phyloP scores from a whole-genome alignment of 2,888 invertebrate species.

The Eustalomyia histrio region DNA sequence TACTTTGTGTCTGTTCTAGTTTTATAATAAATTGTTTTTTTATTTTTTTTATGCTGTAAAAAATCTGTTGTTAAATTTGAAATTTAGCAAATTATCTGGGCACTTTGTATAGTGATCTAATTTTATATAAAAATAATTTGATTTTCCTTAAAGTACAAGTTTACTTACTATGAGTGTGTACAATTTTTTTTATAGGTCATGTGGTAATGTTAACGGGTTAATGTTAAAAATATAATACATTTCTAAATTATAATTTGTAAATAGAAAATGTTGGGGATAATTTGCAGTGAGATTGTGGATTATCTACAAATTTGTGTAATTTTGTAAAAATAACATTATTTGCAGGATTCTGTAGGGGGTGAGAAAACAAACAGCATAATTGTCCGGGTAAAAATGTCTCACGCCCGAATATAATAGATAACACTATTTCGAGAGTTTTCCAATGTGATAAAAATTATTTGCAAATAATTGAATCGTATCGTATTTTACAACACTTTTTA shows the following conservation, averaged over 20 bases:
- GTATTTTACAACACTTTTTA: too few species aligned
- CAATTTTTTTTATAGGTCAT: constrained; percentile 44
- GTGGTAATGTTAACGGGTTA: constrained; percentile 53
- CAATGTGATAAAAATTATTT: too few species aligned
- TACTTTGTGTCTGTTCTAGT: constrained; percentile 1
- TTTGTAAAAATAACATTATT: too few species aligned
- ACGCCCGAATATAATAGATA: too few species aligned
- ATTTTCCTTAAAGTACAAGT: constrained; percentile 30
- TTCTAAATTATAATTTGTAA: not conserved
- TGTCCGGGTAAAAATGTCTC: too few species aligned
- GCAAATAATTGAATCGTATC: too few species aligned
- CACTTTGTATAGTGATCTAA: constrained; percentile 32
- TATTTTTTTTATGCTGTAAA: not conserved
- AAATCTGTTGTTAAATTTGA: constrained; percentile 45
- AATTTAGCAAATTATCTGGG: constrained; percentile 62
- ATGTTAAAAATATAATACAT: not conserved
- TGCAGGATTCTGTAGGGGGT: too few species aligned
- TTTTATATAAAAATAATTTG: constrained; percentile 30
- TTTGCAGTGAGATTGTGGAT: too few species aligned
- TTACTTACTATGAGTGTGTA: constrained; percentile 19
- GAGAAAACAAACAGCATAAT: too few species aligned
- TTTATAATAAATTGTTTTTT: not conserved
- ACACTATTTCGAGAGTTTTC: too few species aligned
- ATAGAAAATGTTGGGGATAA: not conserved
- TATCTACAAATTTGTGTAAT: too few species aligned